Base-by-base conservation (phyloP, 2,797 vertebrate species). In the Cirrhinus mrigala region DNA sequence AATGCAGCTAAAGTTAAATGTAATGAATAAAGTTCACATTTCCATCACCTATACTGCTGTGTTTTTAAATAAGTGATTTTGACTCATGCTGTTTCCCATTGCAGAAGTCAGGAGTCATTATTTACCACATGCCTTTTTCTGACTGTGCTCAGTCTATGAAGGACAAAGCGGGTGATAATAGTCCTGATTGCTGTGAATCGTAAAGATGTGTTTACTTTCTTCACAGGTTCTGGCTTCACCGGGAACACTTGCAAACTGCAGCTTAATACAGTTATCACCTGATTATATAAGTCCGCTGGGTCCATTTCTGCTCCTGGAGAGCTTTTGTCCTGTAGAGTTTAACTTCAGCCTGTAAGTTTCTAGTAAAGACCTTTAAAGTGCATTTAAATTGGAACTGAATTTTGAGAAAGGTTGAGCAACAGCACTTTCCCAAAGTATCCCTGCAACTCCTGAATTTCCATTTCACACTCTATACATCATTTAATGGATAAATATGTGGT, bases 11-110 rank as follows among this genome's bases (percentile, higher is more conserved):
- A 58, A 77, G 1, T 58, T 58, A 22, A 14, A 40, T n/a, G 8
- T 11, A 18, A 60, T 77, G 54, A 58, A 58, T 58, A 6, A 44
- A 44, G 33, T 60, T 44, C 24, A 40, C 8, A 44, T 77, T 60
- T 44, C 37, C 75, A 77, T 56, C 52, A 58, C 33, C 74, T 77
- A n/a, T 58, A 60, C 54, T 60, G 75, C 75, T 77, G 54, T 58
- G 75, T 40, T 77, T 60, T 77, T 24, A 77, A 58, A 77, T 77
- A 77, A 60, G 75, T 10, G 6, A 24, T 77, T 77, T 77, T 24
- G 14, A 40, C 54, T 58, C 54, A 58, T 60, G 75, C 75, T 58
- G 54, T 77, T 58, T 33, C 14, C 14, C 22, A 58, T 7, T n/a
- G 75, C 54, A 16, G 75, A 77, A 77, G 54, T 77, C 52, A 77